These are phyloP conservation scores for Campoletis sonorensis DNA, from an alignment of 1,140 invertebrate species.

Conservation along the genomic window DNA sequence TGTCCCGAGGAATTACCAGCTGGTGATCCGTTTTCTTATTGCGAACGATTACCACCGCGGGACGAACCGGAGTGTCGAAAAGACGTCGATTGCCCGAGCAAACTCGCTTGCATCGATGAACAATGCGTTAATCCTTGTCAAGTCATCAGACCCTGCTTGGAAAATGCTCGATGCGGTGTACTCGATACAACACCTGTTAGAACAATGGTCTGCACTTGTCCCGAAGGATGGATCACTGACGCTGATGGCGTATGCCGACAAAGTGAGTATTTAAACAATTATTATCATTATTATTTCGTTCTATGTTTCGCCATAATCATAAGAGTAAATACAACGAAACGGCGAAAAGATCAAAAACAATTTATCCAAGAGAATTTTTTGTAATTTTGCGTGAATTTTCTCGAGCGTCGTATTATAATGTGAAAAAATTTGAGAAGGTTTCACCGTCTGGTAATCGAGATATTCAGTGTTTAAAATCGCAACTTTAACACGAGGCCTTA, in stretches of 20 bases:
- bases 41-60: slow-evolving; percentile 77
- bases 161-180: slow-evolving; percentile 85
- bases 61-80: slow-evolving; percentile 85
- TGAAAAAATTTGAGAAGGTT: too few relatives aligned
- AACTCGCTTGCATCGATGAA: slow-evolving; percentile 87
- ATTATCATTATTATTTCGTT: too few relatives aligned
- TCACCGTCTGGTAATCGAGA: too few relatives aligned
- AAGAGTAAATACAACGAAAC: too few relatives aligned
- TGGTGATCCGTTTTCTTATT: slow-evolving; percentile 88
- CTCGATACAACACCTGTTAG: slow-evolving; percentile 88
- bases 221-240: slow-evolving; percentile 88
- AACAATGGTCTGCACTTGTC: slow-evolving; percentile 90
- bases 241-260: slow-evolving; percentile 85
- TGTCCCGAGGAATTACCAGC: slow-evolving; percentile 85
- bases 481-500: too few relatives aligned
- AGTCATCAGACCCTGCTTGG: slow-evolving; percentile 84
- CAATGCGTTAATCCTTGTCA: slow-evolving; percentile 88
- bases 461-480: too few relatives aligned
- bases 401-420: too few relatives aligned
- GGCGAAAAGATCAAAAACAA: too few relatives aligned
- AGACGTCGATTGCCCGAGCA: slow-evolving; percentile 88
- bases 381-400: too few relatives aligned
- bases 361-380: too few relatives aligned
- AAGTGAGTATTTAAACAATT: slow-evolving; percentile 69
- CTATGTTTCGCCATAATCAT: too few relatives aligned